Evolutionary conservation across 2,113 vertebrate genomes (phyloP), one percentile per base, ranked within the genome.

Genomic region (Sylvietta virens): DNA sequence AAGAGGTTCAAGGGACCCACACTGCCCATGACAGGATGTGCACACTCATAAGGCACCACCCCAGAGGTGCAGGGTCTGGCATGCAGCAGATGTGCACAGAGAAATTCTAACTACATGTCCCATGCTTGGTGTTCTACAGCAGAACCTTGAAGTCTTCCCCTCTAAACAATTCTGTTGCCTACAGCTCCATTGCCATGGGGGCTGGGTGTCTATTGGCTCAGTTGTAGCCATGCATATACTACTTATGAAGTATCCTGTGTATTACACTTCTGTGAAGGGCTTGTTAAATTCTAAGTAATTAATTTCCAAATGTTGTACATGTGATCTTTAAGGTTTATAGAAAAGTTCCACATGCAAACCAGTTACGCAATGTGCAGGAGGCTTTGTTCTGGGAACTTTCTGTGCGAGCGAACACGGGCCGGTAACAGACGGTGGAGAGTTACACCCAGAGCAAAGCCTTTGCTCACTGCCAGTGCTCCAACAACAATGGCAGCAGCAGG

Each of bases 401-500:
- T 71, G 56, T 18, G 21, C 85, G 33, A 86, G 42, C 64, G 77
- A 37, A 53, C 1, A 1, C 17, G 15, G 53, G 39, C 64, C 45
- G 33, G 15, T 11, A 39, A 53, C 31, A 60, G 53, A 39, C 3
- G 0, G 2, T 14, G 5, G 17, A 27, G 67, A 61, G 50, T 16
- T 58, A 76, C 39, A 93, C 40, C 85, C 69, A 65, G 54, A 88
- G 81, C 82, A 24, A n/a, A 76, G 39, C 86, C 91, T 54, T 53
- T 85, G 14, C 35, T 94, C 44, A 88, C 51, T 65, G 84, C 95
- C 86, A 95, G 50, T 22, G 85, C 95, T 61, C 69, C 57, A 84
- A 91, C 83, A 74, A 97, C 97, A 87, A 96, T 97, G 54, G 95
- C 13, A 86, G 92, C 92, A 45, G 88, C 83, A 56, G 65, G 86